Conservation (phyloP, 2,888 invertebrate species). For the Aspidapion aeneum region DNA sequence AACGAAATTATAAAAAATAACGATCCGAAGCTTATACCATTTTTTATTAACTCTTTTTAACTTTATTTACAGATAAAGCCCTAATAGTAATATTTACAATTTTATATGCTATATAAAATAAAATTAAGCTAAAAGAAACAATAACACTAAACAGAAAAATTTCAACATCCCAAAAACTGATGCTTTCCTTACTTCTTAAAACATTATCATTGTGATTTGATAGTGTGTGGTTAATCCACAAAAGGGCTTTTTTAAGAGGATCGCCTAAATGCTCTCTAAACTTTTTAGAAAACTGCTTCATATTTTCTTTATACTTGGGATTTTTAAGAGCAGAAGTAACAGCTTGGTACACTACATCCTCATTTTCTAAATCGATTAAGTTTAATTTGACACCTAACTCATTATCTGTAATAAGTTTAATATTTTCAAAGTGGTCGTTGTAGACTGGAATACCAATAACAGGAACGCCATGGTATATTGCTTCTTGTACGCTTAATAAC, state of each 20-base stretch:
- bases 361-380: constrained; percentile 17
- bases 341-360: constrained; percentile 14
- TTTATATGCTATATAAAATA: background rate
- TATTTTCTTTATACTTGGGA: constrained; percentile 18
- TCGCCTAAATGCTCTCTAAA: constrained; percentile 14
- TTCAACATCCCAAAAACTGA: background rate
- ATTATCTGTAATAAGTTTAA: constrained; percentile 18
- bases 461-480: constrained; percentile 19
- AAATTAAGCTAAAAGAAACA: background rate
- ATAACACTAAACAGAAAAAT: background rate
- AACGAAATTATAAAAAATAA: too few species aligned
- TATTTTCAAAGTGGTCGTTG: constrained; percentile 19
- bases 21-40: too few species aligned
- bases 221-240: constrained; percentile 16
- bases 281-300: constrained; percentile 13
- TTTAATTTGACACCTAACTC: constrained; percentile 18
- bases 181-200: background rate
- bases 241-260: constrained; percentile 16
- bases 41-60: too few species aligned
- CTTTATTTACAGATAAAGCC: too few species aligned
- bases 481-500: constrained; percentile 20
- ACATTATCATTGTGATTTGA: constrained; percentile 40
- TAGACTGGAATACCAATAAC: constrained; percentile 20
- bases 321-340: constrained; percentile 15
- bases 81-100: background rate